Evolutionary conservation across 2,888 invertebrate species (phyloP), one percentile per base, ranked within the genome.

Genomic region (Tetragonula carbonaria): DNA sequence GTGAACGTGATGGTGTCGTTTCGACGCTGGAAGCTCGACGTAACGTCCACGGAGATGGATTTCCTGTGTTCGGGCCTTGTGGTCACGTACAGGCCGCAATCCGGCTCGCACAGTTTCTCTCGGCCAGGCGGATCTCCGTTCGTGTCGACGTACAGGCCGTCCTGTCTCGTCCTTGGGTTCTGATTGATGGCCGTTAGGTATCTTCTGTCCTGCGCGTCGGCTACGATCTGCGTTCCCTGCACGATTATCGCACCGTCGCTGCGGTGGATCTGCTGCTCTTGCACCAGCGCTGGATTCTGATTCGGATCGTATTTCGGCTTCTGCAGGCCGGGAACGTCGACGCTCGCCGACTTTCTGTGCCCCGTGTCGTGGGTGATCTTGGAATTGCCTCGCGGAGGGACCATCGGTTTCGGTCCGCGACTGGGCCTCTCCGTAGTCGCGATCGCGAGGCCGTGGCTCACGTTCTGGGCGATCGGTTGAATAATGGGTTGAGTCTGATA

Each of bases 401-500:
- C 94, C 92, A 93, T 92, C 0, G 94, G 94, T 73, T 94, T 94
- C 0, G 94, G 94, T 28, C 94, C 94, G 18, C 94, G 91, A 53
- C 85, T 91, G 0, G 90, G 85, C 75, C 93, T 87, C 21, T 94
- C 94, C 6, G 89, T 85, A 4, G 80, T 89, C 1, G 90, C 80
- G n/a, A 92, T 88, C 2, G 90, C 70, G 11, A 91, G 90, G 6
- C 90, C 90, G 18, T 92, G 92, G 1, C 84, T 88, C 3, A 94
- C 92, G 74, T 93, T 94, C 80, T 94, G 94, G 0, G 94, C 93
- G 28, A 94, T 94, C 8, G 94, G 93, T 50, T 94, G 94, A 28
- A 94, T 93, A 33, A 94, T 94, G 11, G 94, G 94, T 59, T 94
- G 94, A 2, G 90, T 91, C 62, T 93, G 94, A 82, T 94, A 94